phyloP scores from a whole-genome alignment of 2,113 vertebrate species.

The Parus major region DNA sequence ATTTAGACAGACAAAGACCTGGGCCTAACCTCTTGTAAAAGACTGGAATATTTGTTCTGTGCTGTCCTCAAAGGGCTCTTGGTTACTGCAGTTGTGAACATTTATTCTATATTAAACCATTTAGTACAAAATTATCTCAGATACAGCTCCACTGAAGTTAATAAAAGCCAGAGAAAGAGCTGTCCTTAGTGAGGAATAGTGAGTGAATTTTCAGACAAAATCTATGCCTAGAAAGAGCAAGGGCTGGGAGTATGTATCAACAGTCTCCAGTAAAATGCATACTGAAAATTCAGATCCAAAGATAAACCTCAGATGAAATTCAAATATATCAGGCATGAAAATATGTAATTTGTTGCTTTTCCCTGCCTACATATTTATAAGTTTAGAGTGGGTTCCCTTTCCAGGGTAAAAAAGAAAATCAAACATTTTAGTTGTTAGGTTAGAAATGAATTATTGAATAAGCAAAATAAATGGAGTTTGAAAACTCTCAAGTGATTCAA shows the following conservation, averaged over 20 bases:
- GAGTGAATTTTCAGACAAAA: background rate
- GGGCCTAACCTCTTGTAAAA: background rate
- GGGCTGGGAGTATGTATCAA: background rate
- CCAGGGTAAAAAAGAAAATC: background rate
- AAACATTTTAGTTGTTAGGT: background rate
- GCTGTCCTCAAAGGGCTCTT: background rate
- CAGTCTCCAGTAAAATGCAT: background rate
- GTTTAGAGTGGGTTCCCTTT: background rate
- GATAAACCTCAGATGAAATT: background rate
- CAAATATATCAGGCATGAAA: background rate
- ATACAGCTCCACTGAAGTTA: background rate
- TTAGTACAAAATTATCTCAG: background rate
- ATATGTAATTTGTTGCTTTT: background rate
- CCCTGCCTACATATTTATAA: background rate
- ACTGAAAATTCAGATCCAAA: background rate
- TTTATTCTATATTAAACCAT: background rate
- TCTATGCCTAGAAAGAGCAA: background rate
- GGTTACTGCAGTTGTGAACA: background rate
- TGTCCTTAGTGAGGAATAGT: background rate
- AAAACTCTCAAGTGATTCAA: background rate
- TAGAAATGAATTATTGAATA: background rate
- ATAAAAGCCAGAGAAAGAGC: background rate
- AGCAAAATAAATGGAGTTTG: background rate
- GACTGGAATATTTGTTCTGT: background rate
- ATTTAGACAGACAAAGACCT: background rate